Conservation (phyloP, 2,797 vertebrate species). For the Selene dorsalis region DNA sequence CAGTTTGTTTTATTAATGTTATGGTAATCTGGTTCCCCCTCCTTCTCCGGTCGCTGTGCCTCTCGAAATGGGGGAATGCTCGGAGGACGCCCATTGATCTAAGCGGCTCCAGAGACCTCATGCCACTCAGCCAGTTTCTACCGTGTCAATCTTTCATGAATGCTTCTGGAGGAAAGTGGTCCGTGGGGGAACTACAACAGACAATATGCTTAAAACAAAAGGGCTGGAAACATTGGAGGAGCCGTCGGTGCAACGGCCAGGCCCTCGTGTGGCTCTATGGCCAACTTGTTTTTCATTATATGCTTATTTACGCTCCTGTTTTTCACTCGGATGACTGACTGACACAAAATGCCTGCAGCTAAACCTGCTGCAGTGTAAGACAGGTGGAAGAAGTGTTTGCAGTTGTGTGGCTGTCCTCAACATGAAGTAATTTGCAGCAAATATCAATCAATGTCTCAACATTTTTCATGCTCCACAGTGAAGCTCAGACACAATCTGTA, state of each 20-base stretch:
- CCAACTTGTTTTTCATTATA: constrained; percentile 67
- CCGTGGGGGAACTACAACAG: constrained; percentile 60
- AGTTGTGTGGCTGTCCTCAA: constrained; percentile 12
- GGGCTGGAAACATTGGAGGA: constrained; percentile 36
- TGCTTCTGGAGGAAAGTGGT: constrained; percentile 70
- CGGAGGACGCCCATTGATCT: constrained; percentile 77
- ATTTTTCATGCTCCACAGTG: neutral
- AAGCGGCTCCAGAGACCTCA: constrained; percentile 68
- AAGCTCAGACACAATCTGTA: constrained; percentile 4
- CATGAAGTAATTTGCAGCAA: constrained; percentile 19
- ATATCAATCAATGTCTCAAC: constrained; percentile 24
- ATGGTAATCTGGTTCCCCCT: constrained; percentile 76
- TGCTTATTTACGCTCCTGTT: constrained; percentile 49
- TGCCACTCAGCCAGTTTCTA: constrained; percentile 73
- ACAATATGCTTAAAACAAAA: constrained; percentile 71
- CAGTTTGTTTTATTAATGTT: constrained; percentile 82
- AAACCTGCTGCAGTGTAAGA: constrained; percentile 37
- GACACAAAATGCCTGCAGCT: constrained; percentile 43
- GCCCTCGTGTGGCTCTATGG: constrained; percentile 29
- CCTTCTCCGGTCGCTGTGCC: constrained; percentile 59
- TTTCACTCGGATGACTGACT: constrained; percentile 53
- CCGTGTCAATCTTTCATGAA: constrained; percentile 78
- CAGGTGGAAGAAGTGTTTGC: neutral
- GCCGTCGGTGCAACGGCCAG: constrained; percentile 27
- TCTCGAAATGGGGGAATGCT: constrained; percentile 65